Evolutionary conservation across 2,113 vertebrate genomes (phyloP).

Genomic region (Pteronura brasiliensis): DNA sequence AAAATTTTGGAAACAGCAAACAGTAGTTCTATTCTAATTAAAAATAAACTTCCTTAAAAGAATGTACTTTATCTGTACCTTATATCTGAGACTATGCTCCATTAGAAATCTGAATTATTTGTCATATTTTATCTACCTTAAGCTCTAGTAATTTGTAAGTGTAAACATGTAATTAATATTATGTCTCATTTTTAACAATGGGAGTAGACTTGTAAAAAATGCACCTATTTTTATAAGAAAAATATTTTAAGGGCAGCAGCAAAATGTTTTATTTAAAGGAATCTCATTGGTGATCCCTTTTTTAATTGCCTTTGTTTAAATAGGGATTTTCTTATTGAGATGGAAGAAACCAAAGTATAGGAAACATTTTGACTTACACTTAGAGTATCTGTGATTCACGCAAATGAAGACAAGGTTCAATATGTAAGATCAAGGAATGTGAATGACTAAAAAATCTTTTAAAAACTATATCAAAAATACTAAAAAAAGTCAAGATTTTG

Average conservation of each 20-base stretch:
- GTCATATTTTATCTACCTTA: background rate
- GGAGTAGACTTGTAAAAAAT: conserved; percentile 7
- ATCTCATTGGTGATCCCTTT: background rate
- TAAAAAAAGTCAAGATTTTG: background rate
- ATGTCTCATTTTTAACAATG: background rate
- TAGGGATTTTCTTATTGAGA: background rate
- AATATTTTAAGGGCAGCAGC: background rate
- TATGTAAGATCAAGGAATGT: background rate
- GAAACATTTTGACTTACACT: background rate
- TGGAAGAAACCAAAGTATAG: background rate
- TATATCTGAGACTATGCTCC: background rate
- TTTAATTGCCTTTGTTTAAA: conserved; percentile 8
- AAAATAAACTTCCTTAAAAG: background rate
- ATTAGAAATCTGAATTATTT: background rate
- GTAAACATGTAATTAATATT: background rate
- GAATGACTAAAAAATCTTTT: background rate
- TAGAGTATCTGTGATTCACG: background rate
- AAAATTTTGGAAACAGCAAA: background rate
- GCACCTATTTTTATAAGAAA: background rate
- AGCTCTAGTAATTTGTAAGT: conserved; percentile 7
- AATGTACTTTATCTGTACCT: background rate
- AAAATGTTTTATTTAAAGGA: conserved; percentile 28
- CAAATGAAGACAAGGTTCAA: background rate
- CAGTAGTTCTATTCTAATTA: background rate
- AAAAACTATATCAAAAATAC: background rate